Percentiles rank a stretch among this genome's conserved stretches.
Evolutionary conservation across 2,113 vertebrate genomes (phyloP).

Genomic region (Gorsachius goisagi): DNA sequence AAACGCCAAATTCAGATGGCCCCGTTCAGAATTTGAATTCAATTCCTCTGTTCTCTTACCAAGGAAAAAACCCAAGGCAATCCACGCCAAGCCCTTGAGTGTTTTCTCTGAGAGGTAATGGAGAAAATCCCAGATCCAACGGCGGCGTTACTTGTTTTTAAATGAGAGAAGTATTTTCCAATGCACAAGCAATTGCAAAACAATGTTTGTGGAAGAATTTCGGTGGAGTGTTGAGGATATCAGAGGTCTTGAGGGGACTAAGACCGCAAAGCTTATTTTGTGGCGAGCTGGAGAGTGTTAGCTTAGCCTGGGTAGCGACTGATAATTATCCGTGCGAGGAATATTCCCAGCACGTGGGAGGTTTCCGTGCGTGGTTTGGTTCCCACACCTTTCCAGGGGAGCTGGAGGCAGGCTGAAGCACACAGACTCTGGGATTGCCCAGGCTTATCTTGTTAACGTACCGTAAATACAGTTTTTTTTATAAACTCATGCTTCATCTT

Average conservation of each 20-base stretch:
- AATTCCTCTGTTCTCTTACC: background rate
- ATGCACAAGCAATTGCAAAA: background rate
- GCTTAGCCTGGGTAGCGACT: background rate
- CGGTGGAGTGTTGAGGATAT: background rate
- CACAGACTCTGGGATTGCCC: rapidly evolving
- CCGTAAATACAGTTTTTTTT: background rate
- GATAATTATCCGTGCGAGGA: rapidly evolving
- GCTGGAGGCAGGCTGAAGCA: background rate
- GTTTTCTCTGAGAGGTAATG: background rate
- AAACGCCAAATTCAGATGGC: background rate
- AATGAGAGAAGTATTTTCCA: background rate
- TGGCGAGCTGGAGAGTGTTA: background rate
- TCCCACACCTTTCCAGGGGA: background rate
- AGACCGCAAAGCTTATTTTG: background rate
- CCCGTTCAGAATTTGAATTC: background rate
- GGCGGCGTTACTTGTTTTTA: background rate
- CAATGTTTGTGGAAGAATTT: background rate
- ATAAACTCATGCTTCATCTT: background rate
- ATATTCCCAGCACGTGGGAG: rapidly evolving
- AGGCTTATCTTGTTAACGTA: background rate
- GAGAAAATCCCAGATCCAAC: background rate
- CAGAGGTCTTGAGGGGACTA: background rate
- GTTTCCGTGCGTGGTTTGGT: background rate
- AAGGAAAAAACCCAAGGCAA: background rate
- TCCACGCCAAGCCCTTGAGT: background rate